Conservation (phyloP, 1,140 invertebrate species). For the Proctacanthus coquilletti region DNA sequence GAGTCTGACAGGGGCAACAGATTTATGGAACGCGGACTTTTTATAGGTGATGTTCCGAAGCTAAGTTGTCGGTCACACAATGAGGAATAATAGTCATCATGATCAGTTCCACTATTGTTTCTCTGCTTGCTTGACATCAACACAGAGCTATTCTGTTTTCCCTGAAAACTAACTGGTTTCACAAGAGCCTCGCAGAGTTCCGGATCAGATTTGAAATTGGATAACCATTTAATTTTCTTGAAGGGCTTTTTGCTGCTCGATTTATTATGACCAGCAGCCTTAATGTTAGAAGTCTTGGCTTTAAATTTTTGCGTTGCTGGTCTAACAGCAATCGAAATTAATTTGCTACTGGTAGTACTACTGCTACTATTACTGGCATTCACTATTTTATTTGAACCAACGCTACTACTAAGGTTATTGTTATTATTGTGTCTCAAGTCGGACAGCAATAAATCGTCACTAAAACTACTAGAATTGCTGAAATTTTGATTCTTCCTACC, state of each 20-base stretch:
- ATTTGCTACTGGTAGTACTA: background rate
- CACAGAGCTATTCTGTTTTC: background rate
- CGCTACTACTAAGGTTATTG: background rate
- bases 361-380: background rate
- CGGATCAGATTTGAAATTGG: slow-evolving; percentile 2
- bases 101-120: background rate
- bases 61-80: slow-evolving; percentile 17
- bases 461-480: background rate
- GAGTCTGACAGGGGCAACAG: no score
- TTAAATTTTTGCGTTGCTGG: background rate
- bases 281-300: background rate
- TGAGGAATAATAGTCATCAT: slow-evolving; percentile 14
- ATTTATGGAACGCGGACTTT: slow-evolving; percentile 13
- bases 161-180: background rate
- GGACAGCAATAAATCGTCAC: background rate
- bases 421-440: background rate
- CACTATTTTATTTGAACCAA: background rate
- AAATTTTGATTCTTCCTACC: no score
- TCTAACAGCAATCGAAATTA: no score
- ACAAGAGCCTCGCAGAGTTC: background rate
- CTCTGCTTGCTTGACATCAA: background rate
- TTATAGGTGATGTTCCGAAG: slow-evolving; percentile 11
- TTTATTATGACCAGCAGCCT: background rate
- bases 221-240: slow-evolving; percentile 4
- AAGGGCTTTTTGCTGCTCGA: background rate